phyloP scores from a whole-genome alignment of 2,113 vertebrate species.

The Clinocottus analis region DNA sequence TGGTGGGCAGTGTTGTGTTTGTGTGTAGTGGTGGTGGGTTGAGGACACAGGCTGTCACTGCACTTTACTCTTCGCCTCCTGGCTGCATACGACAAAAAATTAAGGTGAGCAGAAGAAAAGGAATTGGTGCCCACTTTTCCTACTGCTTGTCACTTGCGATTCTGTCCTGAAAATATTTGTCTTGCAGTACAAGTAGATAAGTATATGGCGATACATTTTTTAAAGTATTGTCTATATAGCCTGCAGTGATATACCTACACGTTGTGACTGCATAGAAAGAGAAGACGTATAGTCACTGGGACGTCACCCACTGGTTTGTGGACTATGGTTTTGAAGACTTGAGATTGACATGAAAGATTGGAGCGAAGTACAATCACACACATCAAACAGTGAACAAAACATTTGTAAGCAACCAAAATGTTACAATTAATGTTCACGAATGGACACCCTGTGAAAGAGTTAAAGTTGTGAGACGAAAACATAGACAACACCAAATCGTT shows the following conservation, averaged over 20 bases:
- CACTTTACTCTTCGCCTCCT: slow-evolving; percentile 56
- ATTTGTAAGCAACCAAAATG: neutral
- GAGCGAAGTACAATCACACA: neutral
- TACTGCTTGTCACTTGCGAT: neutral
- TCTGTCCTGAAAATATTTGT: slow-evolving; percentile 13
- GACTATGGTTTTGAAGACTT: neutral
- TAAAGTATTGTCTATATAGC: neutral
- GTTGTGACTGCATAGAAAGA: neutral
- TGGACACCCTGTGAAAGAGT: neutral
- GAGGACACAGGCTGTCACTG: slow-evolving; percentile 66
- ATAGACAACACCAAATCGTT: too few species aligned
- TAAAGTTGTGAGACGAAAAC: neutral
- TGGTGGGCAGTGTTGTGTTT: slow-evolving; percentile 62
- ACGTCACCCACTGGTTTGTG: neutral
- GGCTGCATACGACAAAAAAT: slow-evolving; percentile 36
- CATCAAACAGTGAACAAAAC: neutral
- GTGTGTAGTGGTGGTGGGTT: slow-evolving; percentile 49
- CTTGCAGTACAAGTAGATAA: neutral
- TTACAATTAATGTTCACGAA: neutral
- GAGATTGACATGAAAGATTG: neutral
- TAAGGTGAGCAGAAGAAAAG: slow-evolving; percentile 24
- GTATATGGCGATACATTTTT: neutral
- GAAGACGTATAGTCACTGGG: neutral
- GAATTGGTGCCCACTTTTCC: slow-evolving; percentile 2
- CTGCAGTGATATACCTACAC: neutral